Percentiles rank a stretch among this genome's conserved stretches.
Conservation (phyloP, 2,797 vertebrate species). For the Enteromius argenteus region DNA sequence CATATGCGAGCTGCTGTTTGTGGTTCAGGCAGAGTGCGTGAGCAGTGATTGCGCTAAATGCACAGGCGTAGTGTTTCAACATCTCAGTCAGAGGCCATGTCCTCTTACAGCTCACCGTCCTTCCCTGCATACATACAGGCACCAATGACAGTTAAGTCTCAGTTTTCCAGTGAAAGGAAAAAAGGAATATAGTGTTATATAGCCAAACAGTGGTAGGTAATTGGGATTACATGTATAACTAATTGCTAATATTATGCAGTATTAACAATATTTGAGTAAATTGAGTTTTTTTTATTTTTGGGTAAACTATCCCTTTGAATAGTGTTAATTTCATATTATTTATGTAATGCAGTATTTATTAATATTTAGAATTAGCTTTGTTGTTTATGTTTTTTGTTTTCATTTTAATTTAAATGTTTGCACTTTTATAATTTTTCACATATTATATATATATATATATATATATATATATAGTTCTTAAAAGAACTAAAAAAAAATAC, state of each 20-base stretch:
- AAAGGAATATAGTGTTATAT: background rate
- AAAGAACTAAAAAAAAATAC: too few species aligned
- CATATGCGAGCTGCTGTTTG: background rate
- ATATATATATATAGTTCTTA: background rate
- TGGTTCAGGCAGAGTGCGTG: conserved; percentile 17
- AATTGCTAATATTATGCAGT: background rate
- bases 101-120: conserved; percentile 72
- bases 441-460: background rate
- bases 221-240: background rate
- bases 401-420: background rate
- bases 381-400: background rate
- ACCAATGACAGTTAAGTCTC: background rate
- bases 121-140: conserved; percentile 68
- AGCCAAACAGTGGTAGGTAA: background rate
- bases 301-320: background rate
- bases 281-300: too few species aligned
- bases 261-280: too few species aligned
- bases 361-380: too few species aligned
- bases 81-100: conserved; percentile 3
- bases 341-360: background rate
- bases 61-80: background rate
- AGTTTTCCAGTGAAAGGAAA: background rate
- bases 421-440: background rate
- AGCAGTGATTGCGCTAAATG: background rate
- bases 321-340: background rate